These are phyloP conservation scores for Tinea pellionella DNA, from an alignment of 2,888 invertebrate species.

Conservation along the genomic window DNA sequence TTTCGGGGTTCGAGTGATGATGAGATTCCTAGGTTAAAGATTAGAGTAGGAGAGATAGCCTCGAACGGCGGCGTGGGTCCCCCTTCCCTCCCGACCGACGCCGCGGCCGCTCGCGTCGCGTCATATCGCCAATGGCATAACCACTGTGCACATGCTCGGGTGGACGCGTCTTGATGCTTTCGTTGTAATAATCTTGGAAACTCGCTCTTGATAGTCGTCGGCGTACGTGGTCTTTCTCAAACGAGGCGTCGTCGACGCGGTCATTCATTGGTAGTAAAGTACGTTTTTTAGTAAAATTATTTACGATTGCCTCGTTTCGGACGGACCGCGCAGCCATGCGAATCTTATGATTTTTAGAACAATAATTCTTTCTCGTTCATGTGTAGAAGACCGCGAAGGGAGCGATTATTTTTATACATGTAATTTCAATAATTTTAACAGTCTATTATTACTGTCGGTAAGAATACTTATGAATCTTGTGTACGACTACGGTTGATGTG, in stretches of 20 bases:
- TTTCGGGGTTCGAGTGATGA: not conserved
- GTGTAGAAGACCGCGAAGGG: slow-evolving; percentile 2
- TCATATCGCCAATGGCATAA: not conserved
- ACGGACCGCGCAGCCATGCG: not conserved
- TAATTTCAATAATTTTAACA: not conserved
- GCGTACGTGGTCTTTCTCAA: slow-evolving; percentile 13
- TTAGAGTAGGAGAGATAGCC: slow-evolving; percentile 51
- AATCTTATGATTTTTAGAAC: not conserved
- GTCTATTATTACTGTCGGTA: not conserved
- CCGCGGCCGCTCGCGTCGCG: slow-evolving; percentile 23
- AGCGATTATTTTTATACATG: not conserved
- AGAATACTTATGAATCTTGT: not conserved
- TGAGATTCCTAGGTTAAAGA: slow-evolving; percentile 65
- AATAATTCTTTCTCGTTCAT: not conserved
- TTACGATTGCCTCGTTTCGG: not conserved
- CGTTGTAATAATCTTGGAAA: slow-evolving; percentile 20
- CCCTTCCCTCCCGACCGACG: slow-evolving; percentile 19
- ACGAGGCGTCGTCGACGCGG: slow-evolving; percentile 1
- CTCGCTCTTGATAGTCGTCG: slow-evolving; percentile 29
- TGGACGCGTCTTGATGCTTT: not conserved
- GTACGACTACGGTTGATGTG: slow-evolving; percentile 30
- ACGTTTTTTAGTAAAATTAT: not conserved
- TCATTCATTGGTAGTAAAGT: not conserved
- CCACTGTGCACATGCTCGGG: not conserved
- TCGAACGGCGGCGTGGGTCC: slow-evolving; percentile 42